Evolutionary conservation across 2,113 vertebrate species (phyloP), one percentile per base, ranked within the genome.

Genomic region (Gymnorhina tibicen): DNA sequence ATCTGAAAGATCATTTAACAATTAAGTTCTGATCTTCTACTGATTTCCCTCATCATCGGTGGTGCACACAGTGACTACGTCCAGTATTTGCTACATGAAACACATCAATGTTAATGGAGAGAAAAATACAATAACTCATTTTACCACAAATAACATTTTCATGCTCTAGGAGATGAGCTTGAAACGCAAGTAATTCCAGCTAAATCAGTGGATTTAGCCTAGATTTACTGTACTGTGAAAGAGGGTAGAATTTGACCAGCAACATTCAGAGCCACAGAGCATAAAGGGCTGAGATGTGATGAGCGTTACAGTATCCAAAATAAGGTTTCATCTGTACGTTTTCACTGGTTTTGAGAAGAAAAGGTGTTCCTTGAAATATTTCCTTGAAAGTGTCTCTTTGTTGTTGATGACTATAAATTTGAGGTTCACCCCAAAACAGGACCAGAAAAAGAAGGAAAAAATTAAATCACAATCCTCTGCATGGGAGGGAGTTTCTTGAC

Each of bases 171-270:
- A 92, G 74, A 79, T 3, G 1, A 89, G 86, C 80, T 81, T 49
- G 72, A 75, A 92, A 72, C 3, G 46, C 8, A 0, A 52, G 32
- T 85, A 80, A 94, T 93, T 91, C 66, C 80, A 87, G 69, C 62
- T 94, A 82, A 79, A 78, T 72, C 88, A 85, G 64, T 93, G 91
- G 76, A 68, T 93, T 94, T 97, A 93, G 64, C 60, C 68, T 60
- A 52, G 85, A 78, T 91, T 85, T 69, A 66, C 68, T 81, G 41
- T 58, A 72, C 30, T 56, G 56, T 75, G 77, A 87, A 74, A 50
- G 64, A 75, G 32, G 53, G 56, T 37, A n/a, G 60, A 87, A 94
- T 89, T 62, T 92, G 73, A 92, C 92, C 56, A 37, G 47, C 44
- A 17, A 10, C 20, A 44, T 28, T 35, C 42, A 21, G 68, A 41